Conservation (phyloP, 2,888 invertebrate species). For the Augochlorella aurata region DNA sequence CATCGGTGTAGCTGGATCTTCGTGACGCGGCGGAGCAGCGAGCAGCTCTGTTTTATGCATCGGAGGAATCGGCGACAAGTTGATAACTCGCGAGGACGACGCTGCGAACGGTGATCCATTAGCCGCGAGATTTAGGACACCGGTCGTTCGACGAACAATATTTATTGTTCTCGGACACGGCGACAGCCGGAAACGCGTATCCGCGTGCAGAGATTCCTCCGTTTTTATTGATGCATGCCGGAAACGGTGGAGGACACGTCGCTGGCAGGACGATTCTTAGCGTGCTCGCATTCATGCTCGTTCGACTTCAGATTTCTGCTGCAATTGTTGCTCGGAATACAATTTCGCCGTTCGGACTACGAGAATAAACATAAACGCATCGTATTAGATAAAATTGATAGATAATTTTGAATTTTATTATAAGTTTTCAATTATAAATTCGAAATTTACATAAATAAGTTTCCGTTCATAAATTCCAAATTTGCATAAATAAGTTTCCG, state of each 20-base stretch:
- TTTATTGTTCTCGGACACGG: slow-evolving; percentile 54
- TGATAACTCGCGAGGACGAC: slow-evolving; percentile 37
- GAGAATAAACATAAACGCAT: too few relatives aligned
- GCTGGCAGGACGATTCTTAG: not conserved
- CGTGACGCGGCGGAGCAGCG: too few relatives aligned
- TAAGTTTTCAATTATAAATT: too few relatives aligned
- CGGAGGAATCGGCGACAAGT: slow-evolving; percentile 25
- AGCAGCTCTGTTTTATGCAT: too few relatives aligned
- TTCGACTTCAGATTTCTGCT: not conserved
- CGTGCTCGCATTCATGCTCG: not conserved
- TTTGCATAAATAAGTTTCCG: too few relatives aligned
- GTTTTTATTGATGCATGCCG: not conserved
- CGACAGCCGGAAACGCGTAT: slow-evolving; percentile 39
- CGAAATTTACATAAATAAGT: too few relatives aligned
- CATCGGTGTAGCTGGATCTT: too few relatives aligned
- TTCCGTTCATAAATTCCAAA: too few relatives aligned
- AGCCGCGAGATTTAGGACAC: slow-evolving; percentile 43
- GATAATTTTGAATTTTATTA: too few relatives aligned
- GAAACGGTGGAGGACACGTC: slow-evolving; percentile 1
- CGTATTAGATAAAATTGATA: too few relatives aligned
- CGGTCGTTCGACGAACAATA: slow-evolving; percentile 55
- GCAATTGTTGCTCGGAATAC: not conserved
- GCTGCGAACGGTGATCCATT: slow-evolving; percentile 35
- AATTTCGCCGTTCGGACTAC: too few relatives aligned
- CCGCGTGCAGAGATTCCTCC: slow-evolving; percentile 16